Evolutionary conservation across 2,797 vertebrate species (phyloP).

Genomic region (Chanos chanos): DNA sequence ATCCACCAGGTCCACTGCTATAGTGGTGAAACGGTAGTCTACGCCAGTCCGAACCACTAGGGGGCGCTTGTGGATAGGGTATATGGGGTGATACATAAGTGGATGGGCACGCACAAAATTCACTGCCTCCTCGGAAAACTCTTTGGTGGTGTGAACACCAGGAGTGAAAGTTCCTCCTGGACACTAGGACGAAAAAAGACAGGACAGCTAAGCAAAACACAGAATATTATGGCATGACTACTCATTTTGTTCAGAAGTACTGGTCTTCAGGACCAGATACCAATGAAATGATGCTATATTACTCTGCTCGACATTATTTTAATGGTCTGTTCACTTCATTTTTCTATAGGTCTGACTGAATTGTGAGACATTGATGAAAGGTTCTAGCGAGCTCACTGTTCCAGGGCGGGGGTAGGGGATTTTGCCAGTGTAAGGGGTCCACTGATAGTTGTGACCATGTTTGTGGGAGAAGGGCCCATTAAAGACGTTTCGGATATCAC

Average conservation of each 20-base stretch:
- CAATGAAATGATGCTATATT: neutral
- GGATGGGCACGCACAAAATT: slow-evolving; percentile 86
- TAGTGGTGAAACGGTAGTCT: slow-evolving; percentile 83
- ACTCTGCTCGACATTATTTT: neutral
- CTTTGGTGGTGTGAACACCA: slow-evolving; percentile 83
- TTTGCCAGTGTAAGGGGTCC: slow-evolving; percentile 67
- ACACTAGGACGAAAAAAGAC: slow-evolving; percentile 61
- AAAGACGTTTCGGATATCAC: slow-evolving; percentile 69
- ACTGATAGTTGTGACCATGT: slow-evolving; percentile 68
- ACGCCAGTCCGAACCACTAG: slow-evolving; percentile 83
- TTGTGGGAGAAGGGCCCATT: slow-evolving; percentile 73
- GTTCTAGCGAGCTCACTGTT: slow-evolving; percentile 53
- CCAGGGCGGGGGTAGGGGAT: slow-evolving; percentile 71
- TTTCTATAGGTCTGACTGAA: too few species aligned
- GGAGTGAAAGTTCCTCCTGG: slow-evolving; percentile 84
- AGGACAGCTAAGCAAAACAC: neutral
- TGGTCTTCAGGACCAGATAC: neutral
- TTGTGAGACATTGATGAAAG: too few species aligned
- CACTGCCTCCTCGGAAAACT: slow-evolving; percentile 85
- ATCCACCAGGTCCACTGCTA: slow-evolving; percentile 83
- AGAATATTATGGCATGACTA: neutral
- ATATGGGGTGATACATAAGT: slow-evolving; percentile 82
- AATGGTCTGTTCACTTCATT: too few species aligned
- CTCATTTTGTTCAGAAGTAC: neutral
- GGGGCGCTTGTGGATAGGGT: slow-evolving; percentile 80